Base-by-base conservation (phyloP, 2,797 vertebrate species). In the Pyrocephalus nanus region DNA sequence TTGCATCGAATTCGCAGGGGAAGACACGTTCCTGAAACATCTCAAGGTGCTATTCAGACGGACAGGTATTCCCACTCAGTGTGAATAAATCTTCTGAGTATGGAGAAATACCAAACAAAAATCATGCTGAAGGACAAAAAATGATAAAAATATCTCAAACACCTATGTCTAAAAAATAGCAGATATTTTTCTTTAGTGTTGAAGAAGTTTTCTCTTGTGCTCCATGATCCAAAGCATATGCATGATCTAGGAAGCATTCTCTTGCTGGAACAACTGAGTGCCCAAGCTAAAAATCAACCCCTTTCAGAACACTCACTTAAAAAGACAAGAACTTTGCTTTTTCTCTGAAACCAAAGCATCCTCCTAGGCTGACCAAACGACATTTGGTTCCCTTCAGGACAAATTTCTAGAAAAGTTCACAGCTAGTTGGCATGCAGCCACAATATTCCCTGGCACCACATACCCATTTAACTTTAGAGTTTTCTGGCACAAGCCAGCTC, bases 371-470 rank as follows among this genome's bases (percentile, higher is more conserved):
- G 75, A 75, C 48, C 51, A 81, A 86, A 88, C 67, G 76, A 82
- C 42, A 29, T 81, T 92, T 93, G 55, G 88, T 54, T 94, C 83
- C 79, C 73, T 88, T 73, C 40, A 19, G 74, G 88, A 87, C 62
- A 88, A 88, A 82, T 79, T 92, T 95, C 92, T 92, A 93, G 83
- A 95, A 86, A 79, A 96, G 86, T 74, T 92, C 91, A 88, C 51
- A 90, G 80, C 50, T 54, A 73, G 47, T 0, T 96, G 95, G 95
- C 93, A 76, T 8, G n/a, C 48, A 76, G 82, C 91, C 95, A 78
- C n/a, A 50, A 53, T 92, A 96, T 96, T 97, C 90, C 80, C 82
- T 96, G 95, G 92, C 92, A 96, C 86, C n/a, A 48, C 55, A 84
- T 40, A 60, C 34, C 90, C 86, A 88, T 90, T 93, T 90, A 93